Conservation (phyloP, 2,113 vertebrate genomes). For the Hymenochirus boettgeri region DNA sequence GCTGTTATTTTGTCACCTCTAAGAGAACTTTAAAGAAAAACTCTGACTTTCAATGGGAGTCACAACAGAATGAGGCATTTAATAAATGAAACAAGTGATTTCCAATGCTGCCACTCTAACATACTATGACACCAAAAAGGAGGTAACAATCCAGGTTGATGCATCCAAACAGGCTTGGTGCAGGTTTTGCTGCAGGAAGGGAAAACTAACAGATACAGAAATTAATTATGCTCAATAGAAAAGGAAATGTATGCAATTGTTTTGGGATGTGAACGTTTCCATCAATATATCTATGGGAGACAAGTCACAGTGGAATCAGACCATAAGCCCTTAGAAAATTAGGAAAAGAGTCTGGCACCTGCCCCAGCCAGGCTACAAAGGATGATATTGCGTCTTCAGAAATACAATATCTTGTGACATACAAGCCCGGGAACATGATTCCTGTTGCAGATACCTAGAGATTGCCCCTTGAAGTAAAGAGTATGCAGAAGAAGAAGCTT, state of each 20-base stretch:
- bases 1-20: too few species aligned
- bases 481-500: background rate
- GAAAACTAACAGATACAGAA: too few species aligned
- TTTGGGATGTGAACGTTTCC: background rate
- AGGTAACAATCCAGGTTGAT: too few species aligned
- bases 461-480: background rate
- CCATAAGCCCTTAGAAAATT: background rate
- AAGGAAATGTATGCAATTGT: background rate
- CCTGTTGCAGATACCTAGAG: too few species aligned
- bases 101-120: background rate
- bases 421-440: background rate
- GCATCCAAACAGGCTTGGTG: too few species aligned
- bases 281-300: background rate
- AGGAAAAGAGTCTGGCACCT: background rate
- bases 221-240: too few species aligned
- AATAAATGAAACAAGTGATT: background rate
- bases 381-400: background rate
- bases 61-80: too few species aligned
- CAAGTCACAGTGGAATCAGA: background rate
- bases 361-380: background rate
- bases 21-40: too few species aligned
- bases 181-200: too few species aligned
- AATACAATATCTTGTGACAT: background rate
- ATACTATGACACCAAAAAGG: too few species aligned
- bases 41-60: too few species aligned